These are phyloP conservation scores for Carcharodon carcharias DNA, from an alignment of 2,797 vertebrate species.

Conservation along the genomic window DNA sequence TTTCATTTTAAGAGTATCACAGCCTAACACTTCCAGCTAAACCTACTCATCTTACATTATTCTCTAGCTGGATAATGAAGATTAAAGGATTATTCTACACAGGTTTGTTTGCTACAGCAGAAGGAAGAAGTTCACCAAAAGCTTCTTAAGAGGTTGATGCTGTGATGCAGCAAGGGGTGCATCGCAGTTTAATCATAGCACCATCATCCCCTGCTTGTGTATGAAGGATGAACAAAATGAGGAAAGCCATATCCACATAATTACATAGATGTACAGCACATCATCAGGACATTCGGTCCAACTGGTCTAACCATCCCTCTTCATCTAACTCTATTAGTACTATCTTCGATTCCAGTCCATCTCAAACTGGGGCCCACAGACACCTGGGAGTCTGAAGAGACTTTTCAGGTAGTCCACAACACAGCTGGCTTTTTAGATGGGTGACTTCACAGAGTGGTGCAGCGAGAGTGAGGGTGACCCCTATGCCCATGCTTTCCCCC, in stretches of 20 bases:
- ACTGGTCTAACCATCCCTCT: background rate
- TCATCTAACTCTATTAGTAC: background rate
- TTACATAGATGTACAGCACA: background rate
- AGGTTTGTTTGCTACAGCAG: background rate
- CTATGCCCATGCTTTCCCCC: too few relatives aligned
- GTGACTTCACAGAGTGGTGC: too few relatives aligned
- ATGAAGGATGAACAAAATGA: background rate
- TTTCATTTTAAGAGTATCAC: background rate
- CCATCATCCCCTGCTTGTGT: background rate
- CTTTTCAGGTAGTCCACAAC: too few relatives aligned
- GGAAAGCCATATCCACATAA: background rate
- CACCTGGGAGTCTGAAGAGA: too few relatives aligned
- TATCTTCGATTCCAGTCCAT: background rate
- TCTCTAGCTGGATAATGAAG: background rate
- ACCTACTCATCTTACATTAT: background rate
- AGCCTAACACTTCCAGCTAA: background rate
- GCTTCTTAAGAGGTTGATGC: background rate
- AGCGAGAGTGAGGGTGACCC: too few relatives aligned
- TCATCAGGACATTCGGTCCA: background rate
- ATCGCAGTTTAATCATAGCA: background rate
- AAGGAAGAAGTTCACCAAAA: background rate
- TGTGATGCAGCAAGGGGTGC: background rate
- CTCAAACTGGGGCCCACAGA: too few relatives aligned
- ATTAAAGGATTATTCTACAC: background rate
- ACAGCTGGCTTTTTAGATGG: too few relatives aligned